Base-by-base conservation (phyloP, 2,113 vertebrate genomes). In the Oryzias javanicus region DNA sequence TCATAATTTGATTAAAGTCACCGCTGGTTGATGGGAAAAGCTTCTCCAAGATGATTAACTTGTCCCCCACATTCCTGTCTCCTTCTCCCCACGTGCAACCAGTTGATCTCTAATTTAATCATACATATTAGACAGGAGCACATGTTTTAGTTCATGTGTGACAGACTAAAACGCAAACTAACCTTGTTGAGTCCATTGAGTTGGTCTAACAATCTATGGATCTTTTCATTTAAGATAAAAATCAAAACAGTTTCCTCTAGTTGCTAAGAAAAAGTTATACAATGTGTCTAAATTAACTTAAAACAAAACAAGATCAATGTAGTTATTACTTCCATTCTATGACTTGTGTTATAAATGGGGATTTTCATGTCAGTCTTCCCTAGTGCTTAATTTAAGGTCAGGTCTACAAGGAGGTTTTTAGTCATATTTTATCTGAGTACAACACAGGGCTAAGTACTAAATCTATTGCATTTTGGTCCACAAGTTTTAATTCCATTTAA, bases 1-100 rank as follows among this genome's bases (percentile, higher is more conserved):
- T 90, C 90, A 92, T 89, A 83, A 91, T 92, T 90, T 91, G 88
- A 92, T 92, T 91, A 91, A 91, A 92, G 88, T 86, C 81, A 64
- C 84, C 82, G 77, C 79, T 60, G 86, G 79, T 86, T 83, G 88
- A 89, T 86, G 82, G 85, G 60, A 87, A 83, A 91, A 82, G 87
- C 84, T 79, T 80, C 78, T 80, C 72, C 70, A 59, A 85, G 68
- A 86, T 88, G 87, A 91, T 90, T 90, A 90, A 88, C 85, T 82
- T 64, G 67, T 74, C 75, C 69, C 64, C 56, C 63, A n/a, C 55
- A 49, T 77, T 65, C 67, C 49, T 60, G 62, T 78, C 58, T 68
- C 42, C 55, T 73, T 57, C 63, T 74, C 55, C 60, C 49, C 45
- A 60, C 70, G 73, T 81, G 74, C 63, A 67, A 69, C 61, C 20